Percentiles rank a stretch among this genome's conserved stretches.
These are phyloP conservation scores for Lydus trimaculatus DNA, from an alignment of 2,888 invertebrate species.

Conservation along the genomic window DNA sequence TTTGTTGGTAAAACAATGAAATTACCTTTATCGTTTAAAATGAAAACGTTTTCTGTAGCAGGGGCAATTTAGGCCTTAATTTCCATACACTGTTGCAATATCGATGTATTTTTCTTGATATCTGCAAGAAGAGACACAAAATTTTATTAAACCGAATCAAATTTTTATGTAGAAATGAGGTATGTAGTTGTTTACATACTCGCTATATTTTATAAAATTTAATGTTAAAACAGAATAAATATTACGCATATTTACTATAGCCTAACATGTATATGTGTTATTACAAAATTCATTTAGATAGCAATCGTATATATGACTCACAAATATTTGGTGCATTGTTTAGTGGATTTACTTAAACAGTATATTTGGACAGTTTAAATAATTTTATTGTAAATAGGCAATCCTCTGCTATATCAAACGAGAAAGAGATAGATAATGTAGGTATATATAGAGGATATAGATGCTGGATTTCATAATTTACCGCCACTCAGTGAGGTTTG, in stretches of 20 bases:
- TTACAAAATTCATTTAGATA: constrained; percentile 10
- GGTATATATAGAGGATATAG: neutral
- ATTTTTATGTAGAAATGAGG: neutral
- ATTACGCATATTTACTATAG: constrained; percentile 1
- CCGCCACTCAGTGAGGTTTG: neutral
- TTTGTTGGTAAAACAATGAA: too few relatives aligned
- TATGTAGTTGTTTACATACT: neutral
- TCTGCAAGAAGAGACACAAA: neutral
- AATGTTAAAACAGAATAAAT: neutral
- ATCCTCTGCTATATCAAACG: neutral
- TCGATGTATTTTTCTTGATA: too few relatives aligned
- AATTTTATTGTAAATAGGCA: neutral
- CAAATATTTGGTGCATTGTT: constrained; percentile 14
- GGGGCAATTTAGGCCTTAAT: too few relatives aligned
- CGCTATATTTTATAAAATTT: neutral
- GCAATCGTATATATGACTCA: constrained; percentile 12
- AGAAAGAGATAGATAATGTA: too few relatives aligned
- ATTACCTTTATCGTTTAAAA: too few relatives aligned
- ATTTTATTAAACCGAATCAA: neutral
- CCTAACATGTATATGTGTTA: neutral
- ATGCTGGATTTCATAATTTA: neutral
- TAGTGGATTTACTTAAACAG: constrained; percentile 11
- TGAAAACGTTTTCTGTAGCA: too few relatives aligned
- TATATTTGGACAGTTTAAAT: constrained; percentile 5
- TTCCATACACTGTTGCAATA: too few relatives aligned